Conservation (phyloP, 1,140 invertebrate species). For the Drosophila azteca region DNA sequence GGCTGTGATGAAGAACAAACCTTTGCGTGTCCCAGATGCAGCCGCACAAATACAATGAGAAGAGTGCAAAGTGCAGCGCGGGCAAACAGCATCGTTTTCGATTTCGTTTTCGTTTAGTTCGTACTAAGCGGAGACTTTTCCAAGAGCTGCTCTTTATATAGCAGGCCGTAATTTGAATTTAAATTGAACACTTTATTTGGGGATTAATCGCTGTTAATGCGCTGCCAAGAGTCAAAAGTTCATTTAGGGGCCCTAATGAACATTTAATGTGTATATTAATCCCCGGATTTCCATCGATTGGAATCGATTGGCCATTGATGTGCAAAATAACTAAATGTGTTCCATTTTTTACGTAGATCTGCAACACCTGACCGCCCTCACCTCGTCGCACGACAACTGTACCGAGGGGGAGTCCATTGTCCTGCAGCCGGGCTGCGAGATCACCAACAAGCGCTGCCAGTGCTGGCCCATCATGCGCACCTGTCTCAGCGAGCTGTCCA, state of each 20-base stretch:
- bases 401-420: conserved; percentile 73
- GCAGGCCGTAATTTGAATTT: conserved; percentile 9
- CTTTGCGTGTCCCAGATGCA: conserved; percentile 17
- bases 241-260: conserved; percentile 32
- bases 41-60: background rate
- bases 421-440: conserved; percentile 78
- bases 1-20: conserved; percentile 6
- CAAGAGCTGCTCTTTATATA: conserved; percentile 25
- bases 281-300: background rate
- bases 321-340: conserved; percentile 19
- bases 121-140: conserved; percentile 18
- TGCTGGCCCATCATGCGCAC: conserved; percentile 78
- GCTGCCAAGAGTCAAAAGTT: conserved; percentile 12
- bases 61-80: background rate
- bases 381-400: conserved; percentile 70
- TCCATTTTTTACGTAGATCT: conserved; percentile 53
- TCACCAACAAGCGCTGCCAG: conserved; percentile 81
- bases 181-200: conserved; percentile 25
- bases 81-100: conserved; percentile 13
- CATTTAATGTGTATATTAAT: conserved; percentile 50
- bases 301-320: conserved; percentile 10
- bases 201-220: conserved; percentile 38
- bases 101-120: no score
- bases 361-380: conserved; percentile 65
- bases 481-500: conserved; percentile 67